phyloP scores from a whole-genome alignment of 2,113 vertebrate genomes.

The Jaculus jaculus region DNA sequence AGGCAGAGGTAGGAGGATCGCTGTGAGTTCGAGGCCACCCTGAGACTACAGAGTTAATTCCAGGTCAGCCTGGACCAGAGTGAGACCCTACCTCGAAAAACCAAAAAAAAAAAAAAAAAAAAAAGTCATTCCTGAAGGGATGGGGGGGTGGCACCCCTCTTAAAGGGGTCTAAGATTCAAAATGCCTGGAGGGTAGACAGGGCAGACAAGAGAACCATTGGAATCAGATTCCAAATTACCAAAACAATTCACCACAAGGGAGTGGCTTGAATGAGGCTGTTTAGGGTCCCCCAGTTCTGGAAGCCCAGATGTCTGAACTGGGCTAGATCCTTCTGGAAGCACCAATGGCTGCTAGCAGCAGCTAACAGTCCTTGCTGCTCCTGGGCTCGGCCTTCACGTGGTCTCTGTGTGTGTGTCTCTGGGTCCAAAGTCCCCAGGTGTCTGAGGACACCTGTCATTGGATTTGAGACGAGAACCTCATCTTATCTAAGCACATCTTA shows the following conservation, averaged over 20 bases:
- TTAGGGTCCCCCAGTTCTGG: background rate
- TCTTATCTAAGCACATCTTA: background rate
- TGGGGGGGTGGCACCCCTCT: rapidly evolving
- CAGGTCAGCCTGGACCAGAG: no score
- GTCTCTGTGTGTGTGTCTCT: no score
- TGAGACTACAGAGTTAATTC: no score
- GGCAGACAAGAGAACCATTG: background rate
- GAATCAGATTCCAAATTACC: background rate
- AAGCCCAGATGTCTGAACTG: background rate
- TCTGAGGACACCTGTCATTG: background rate
- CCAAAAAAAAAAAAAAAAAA: no score
- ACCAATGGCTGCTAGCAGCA: background rate
- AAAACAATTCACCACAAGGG: background rate
- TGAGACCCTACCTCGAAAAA: no score
- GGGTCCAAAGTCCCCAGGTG: background rate
- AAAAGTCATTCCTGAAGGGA: background rate
- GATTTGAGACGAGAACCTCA: background rate
- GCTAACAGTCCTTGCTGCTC: rapidly evolving
- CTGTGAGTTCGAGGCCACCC: no score
- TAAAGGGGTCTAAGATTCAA: background rate
- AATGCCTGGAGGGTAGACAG: background rate
- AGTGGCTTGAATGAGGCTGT: background rate
- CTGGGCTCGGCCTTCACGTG: background rate
- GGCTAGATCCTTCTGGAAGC: background rate
- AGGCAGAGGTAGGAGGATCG: no score